Evolutionary conservation across 2,888 invertebrate species (phyloP).

Genomic region (Eudemis profundana): DNA sequence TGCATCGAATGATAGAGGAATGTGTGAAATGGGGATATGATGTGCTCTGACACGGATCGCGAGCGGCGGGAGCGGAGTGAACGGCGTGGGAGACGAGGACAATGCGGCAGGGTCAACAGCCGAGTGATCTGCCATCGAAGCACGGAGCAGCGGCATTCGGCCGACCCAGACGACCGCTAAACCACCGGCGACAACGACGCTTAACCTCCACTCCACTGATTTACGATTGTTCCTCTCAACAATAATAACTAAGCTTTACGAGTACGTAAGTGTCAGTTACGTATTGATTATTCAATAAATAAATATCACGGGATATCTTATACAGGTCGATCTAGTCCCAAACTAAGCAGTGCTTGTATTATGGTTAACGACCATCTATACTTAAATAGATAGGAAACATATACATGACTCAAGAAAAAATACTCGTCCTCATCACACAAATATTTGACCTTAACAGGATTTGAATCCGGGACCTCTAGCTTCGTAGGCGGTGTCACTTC

Average conservation of each 20-base stretch:
- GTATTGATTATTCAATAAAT: not conserved
- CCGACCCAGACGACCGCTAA: constrained; percentile 50
- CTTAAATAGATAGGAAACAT: too few relatives aligned
- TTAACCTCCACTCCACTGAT: constrained; percentile 25
- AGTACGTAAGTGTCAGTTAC: not conserved
- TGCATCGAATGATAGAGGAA: constrained; percentile 22
- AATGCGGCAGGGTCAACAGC: constrained; percentile 75
- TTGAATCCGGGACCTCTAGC: too few relatives aligned
- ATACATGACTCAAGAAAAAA: too few relatives aligned
- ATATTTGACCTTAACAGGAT: too few relatives aligned
- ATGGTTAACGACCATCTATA: too few relatives aligned
- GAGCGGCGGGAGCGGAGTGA: constrained; percentile 34
- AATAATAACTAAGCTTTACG: not conserved
- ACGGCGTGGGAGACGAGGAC: constrained; percentile 68
- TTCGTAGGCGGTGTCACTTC: too few relatives aligned
- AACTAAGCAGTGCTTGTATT: too few relatives aligned
- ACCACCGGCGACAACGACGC: constrained; percentile 34
- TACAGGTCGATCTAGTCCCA: too few relatives aligned
- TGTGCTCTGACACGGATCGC: constrained; percentile 44
- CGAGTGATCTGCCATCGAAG: constrained; percentile 56
- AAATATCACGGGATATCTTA: too few relatives aligned
- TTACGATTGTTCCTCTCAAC: constrained; percentile 22
- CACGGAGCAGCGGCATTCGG: constrained; percentile 34
- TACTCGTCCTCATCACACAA: too few relatives aligned
- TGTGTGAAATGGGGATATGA: constrained; percentile 39